phyloP scores from a whole-genome alignment of 2,113 vertebrate species.

The Ibidorhyncha struthersii region DNA sequence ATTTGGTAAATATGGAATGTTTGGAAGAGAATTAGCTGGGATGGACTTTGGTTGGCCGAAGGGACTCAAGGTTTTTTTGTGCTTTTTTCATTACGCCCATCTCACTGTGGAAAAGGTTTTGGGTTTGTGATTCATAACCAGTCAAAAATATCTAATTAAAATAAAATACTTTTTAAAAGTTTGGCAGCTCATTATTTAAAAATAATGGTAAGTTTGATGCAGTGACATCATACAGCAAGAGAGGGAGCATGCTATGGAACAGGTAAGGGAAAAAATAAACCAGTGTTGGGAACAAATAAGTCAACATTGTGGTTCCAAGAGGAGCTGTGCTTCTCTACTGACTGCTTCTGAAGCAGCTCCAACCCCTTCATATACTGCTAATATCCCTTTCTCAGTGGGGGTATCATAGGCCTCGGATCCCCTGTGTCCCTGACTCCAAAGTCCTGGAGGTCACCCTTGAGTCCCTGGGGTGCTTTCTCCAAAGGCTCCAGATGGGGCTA shows the following conservation, averaged over 20 bases:
- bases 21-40: not conserved
- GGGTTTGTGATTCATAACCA: conserved; percentile 59
- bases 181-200: too few relatives aligned
- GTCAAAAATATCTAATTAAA: conserved; percentile 47
- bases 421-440: fast-evolving
- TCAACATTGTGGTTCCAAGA: not conserved
- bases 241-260: fast-evolving
- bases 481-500: not conserved
- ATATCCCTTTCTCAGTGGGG: not conserved
- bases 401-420: fast-evolving
- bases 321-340: not conserved
- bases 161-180: not conserved
- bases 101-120: not conserved
- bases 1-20: not conserved
- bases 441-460: not conserved
- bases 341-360: not conserved
- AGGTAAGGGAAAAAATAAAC: not conserved
- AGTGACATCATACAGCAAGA: not conserved
- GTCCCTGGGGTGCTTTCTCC: not conserved
- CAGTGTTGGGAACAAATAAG: not conserved
- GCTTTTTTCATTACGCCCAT: not conserved
- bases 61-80: not conserved
- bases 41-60: not conserved
- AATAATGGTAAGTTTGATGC: not conserved
- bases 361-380: not conserved